Evolutionary conservation across 2,113 vertebrate species (phyloP).

Genomic region (Mus pahari): DNA sequence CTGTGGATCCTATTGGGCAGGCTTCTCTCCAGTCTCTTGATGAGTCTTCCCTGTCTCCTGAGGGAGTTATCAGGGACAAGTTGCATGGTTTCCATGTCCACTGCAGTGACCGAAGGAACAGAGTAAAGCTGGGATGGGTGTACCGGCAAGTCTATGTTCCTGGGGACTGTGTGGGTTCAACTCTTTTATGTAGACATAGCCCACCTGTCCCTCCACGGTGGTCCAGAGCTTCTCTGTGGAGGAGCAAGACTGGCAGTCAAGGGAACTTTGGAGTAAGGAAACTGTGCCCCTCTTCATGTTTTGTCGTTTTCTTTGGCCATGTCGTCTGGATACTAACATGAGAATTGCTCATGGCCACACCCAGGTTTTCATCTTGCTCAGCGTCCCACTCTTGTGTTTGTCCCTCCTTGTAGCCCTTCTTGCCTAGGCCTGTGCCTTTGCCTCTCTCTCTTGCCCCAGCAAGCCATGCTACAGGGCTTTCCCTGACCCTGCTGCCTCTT

Average conservation of each 20-base stretch:
- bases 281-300: not conserved
- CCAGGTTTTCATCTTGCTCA: not conserved
- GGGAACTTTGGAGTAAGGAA: not conserved
- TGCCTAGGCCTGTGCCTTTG: not conserved
- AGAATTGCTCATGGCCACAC: no score
- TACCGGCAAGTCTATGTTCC: not conserved
- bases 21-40: no score
- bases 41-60: not conserved
- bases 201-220: accelerated
- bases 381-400: not conserved
- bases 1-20: accelerated
- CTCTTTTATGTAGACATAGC: not conserved
- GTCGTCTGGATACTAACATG: not conserved
- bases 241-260: not conserved
- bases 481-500: not conserved
- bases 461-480: not conserved
- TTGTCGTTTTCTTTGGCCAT: not conserved
- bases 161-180: not conserved
- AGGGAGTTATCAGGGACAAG: no score
- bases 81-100: not conserved
- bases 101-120: not conserved
- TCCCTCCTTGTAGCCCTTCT: not conserved
- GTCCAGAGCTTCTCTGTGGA: not conserved
- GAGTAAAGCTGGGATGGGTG: no score
- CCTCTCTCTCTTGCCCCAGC: not conserved